phyloP scores from a whole-genome alignment of 2,797 vertebrate species.

The Lagodon rhomboides region DNA sequence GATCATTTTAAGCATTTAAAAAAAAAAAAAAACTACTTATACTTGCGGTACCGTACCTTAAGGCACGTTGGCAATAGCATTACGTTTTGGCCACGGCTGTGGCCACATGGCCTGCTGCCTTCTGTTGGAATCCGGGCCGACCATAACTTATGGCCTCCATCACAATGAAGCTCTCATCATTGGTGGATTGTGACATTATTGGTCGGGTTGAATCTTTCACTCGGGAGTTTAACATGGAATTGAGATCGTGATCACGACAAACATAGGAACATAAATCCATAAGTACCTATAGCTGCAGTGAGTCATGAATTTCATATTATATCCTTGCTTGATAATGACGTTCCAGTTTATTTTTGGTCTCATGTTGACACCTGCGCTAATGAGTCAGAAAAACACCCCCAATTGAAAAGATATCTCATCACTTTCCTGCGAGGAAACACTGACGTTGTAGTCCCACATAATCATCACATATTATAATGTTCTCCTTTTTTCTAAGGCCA shows the following conservation, averaged over 20 bases:
- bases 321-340: not conserved
- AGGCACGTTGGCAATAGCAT: conserved; percentile 43
- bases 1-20: not conserved
- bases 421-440: conserved; percentile 30
- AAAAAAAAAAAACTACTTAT: not conserved
- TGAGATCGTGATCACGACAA: not conserved
- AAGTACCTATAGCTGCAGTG: not conserved
- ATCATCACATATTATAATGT: conserved; percentile 51
- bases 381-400: conserved; percentile 39
- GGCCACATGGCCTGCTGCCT: conserved; percentile 47
- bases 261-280: not conserved
- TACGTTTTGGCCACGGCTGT: conserved; percentile 13
- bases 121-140: conserved; percentile 42
- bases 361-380: conserved; percentile 2
- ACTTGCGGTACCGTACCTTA: conserved; percentile 33
- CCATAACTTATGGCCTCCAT: conserved; percentile 38
- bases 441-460: conserved; percentile 29
- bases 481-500: conserved; percentile 67
- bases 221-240: not conserved
- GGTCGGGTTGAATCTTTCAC: not conserved
- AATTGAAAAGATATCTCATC: conserved; percentile 32
- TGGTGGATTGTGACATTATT: not conserved
- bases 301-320: not conserved
- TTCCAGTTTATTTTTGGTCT: conserved; percentile 13
- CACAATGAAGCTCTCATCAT: conserved; percentile 12